Percentiles rank a stretch among this genome's conserved stretches.
These are phyloP conservation scores for Drosophila arizonae DNA, from an alignment of 1,140 invertebrate genomes.

Conservation along the genomic window DNA sequence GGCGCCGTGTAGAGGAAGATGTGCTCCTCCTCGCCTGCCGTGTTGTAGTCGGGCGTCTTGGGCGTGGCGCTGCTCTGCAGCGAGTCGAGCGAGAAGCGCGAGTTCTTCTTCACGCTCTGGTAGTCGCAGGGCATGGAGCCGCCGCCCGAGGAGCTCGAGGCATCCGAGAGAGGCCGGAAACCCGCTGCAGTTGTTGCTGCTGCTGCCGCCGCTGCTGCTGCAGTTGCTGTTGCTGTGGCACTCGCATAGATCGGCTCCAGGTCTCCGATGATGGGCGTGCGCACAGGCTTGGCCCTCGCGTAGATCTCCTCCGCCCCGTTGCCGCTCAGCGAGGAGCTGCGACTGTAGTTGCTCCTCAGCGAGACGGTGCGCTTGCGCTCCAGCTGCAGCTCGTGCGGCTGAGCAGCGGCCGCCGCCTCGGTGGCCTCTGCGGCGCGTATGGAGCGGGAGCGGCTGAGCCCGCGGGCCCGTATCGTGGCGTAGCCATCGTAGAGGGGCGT, in stretches of 20 bases:
- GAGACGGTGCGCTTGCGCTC: conserved; percentile 67
- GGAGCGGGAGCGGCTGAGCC: conserved; percentile 83
- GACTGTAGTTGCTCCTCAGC: conserved; percentile 70
- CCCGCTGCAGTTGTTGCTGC: not conserved
- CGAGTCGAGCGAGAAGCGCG: conserved; percentile 76
- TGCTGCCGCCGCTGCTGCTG: conserved; percentile 14
- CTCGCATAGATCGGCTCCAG: conserved; percentile 76
- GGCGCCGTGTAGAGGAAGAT: conserved; percentile 80
- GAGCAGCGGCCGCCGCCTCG: conserved; percentile 56
- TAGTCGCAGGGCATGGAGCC: conserved; percentile 77
- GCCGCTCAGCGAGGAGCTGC: conserved; percentile 43
- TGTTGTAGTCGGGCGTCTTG: conserved; percentile 78
- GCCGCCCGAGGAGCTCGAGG: conserved; percentile 72
- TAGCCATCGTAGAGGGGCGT: conserved; percentile 91
- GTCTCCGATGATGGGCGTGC: conserved; percentile 73
- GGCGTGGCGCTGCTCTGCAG: conserved; percentile 78
- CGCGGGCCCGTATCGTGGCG: conserved; percentile 88
- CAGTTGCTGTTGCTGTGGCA: conserved; percentile 22
- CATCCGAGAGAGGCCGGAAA: conserved; percentile 75
- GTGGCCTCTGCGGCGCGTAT: conserved; percentile 74
- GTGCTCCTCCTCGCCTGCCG: conserved; percentile 76
- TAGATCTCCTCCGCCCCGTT: conserved; percentile 66
- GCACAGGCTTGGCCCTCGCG: conserved; percentile 69
- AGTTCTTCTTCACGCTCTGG: conserved; percentile 78
- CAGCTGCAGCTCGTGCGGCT: conserved; percentile 24